Base-by-base conservation (phyloP, 2,888 invertebrate species). In the Spialia ferax region DNA sequence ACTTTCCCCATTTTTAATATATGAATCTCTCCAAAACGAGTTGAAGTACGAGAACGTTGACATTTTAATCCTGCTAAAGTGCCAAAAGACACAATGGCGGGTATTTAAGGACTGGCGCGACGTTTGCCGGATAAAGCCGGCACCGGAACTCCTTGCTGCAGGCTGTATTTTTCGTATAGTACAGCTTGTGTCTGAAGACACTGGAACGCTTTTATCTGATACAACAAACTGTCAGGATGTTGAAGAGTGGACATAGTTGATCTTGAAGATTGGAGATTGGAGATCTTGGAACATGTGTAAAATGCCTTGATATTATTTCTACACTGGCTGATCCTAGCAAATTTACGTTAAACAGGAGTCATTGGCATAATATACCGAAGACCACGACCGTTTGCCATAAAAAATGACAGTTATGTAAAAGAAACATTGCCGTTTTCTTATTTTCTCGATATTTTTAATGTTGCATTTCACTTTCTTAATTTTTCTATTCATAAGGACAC, bases 161-260 rank as follows among this genome's bases (percentile, higher is more conserved):
- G 56, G 57, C 23, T 57, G 50, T 35, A 57, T 64, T 57, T 48
- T 35, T 64, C 64, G 23, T 32, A 20, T 38, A 57, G 57, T 18
- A 38, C 32, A 48, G 48, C 10, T 69, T 62, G 69, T 61, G 61
- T 29, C 56, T 66, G 32, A 75, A 81, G 78, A 87, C 86, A 87
- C 71, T 75, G 81, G 80, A 87, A 86, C 73, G 84, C 86, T 87
- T 84, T 86, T 81, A 87, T 76, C 81, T 68, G 65, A 67, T 50
- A 69, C 68, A 71, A 72, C 68, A 71, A 18, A 66, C 50, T 52
- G 52, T 20, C 59, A 32, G 7, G 52, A 10, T 52, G 52, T 23
- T 26, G 50, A 22, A n/a, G 52, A 52, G 52, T 13, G 10, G 13
- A 23, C 52, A n/a, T 48, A 48, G 32, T 32, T 7, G 32, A n/a